These are phyloP conservation scores for Thyatira batis DNA, from an alignment of 2,888 invertebrate species.

Conservation along the genomic window DNA sequence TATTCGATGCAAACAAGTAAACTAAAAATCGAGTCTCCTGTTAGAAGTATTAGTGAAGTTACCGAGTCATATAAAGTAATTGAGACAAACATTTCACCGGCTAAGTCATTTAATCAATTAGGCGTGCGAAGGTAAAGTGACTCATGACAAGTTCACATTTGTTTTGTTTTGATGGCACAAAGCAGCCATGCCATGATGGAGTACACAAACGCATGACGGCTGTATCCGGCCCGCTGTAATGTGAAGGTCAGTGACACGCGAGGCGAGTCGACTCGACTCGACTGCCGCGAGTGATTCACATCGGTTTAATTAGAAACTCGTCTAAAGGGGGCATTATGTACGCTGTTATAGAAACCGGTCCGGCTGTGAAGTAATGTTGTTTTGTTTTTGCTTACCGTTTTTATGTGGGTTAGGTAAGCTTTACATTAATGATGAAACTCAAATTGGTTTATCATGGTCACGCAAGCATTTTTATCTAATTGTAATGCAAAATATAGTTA, in stretches of 20 bases:
- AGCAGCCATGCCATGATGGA: constrained; percentile 49
- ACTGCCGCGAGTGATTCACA: constrained; percentile 51
- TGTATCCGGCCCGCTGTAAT: constrained; percentile 59
- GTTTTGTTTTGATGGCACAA: constrained; percentile 53
- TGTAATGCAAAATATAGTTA: too few relatives aligned
- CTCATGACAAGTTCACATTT: constrained; percentile 18
- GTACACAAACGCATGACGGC: constrained; percentile 46
- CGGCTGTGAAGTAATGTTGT: constrained; percentile 9
- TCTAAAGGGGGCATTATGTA: constrained; percentile 20
- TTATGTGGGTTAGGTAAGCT: background rate
- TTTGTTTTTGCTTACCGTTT: background rate
- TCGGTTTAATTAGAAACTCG: constrained; percentile 52
- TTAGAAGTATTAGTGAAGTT: too few relatives aligned
- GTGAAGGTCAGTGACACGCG: constrained; percentile 72
- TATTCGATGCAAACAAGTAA: too few relatives aligned
- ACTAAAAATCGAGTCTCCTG: too few relatives aligned
- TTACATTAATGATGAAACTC: too few relatives aligned
- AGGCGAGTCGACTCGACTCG: constrained; percentile 3
- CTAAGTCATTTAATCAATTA: background rate
- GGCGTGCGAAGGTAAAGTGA: constrained; percentile 7
- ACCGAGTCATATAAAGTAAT: background rate
- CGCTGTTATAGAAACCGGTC: constrained; percentile 8
- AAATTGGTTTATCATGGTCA: background rate
- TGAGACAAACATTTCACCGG: background rate
- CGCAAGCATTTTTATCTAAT: too few relatives aligned